Base-by-base conservation (phyloP, 2,797 vertebrate genomes). In the Chloroceryle inda region DNA sequence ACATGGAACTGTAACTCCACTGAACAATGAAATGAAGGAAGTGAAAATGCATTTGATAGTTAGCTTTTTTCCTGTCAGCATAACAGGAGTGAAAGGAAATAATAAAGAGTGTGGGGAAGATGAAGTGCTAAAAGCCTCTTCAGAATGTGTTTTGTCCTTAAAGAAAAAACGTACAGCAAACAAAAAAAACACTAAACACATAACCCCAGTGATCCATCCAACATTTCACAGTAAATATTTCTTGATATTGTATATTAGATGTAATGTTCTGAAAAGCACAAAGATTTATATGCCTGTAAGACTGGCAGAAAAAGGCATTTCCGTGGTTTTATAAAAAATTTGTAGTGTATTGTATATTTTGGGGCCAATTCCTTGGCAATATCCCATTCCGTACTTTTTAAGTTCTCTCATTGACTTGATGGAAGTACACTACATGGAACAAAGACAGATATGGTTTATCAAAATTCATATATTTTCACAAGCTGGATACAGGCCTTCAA, bases 71-170 rank as follows among this genome's bases (percentile, higher is more conserved):
- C 71, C 92, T 96, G 77, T 63, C 53, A 94, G 49, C 24, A 88
- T 95, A 88, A 86, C 94, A 96, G 63, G 62, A 96, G 58, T 86
- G 94, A 89, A 90, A 95, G 84, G 82, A 96, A 97, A 97, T 68
- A 95, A 61, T 85, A 91, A 96, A 92, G 72, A 67, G 31, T 63
- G 20, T 42, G 76, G 66, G 74, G 90, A 96, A 92, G 73, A 97
- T 45, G 21, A 62, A 66, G n/a, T 76, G 67, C 79, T 92, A 95
- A 97, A 98, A 97, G 35, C 85, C 52, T 93, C 84, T 90, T 95
- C 89, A 92, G 88, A 96, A 94, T 56, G 38, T 33, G 27, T 78
- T 85, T 87, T 68, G 56, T 50, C 27, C 56, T 85, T 75, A 33
- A 88, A 92, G 50, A 21, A 74, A 79, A 92, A 77, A 59, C 5